Evolutionary conservation across 2,113 vertebrate species (phyloP).

Genomic region (Nasalis larvatus): DNA sequence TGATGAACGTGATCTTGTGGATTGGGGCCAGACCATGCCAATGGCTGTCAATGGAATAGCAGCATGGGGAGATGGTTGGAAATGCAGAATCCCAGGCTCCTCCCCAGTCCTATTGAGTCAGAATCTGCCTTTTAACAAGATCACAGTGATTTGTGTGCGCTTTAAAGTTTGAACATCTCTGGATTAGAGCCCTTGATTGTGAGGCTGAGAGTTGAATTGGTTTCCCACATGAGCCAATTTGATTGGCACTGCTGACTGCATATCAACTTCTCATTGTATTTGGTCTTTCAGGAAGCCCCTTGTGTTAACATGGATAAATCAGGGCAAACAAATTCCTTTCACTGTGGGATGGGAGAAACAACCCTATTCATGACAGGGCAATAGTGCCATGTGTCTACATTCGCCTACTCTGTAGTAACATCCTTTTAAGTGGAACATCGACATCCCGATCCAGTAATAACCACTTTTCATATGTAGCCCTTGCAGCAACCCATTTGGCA

Average conservation of each 20-base stretch:
- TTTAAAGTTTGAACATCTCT: background rate
- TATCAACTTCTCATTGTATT: background rate
- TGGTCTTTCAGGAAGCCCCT: background rate
- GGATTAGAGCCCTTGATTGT: background rate
- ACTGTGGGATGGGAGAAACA: background rate
- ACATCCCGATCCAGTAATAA: background rate
- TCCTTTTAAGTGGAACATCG: background rate
- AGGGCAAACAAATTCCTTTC: background rate
- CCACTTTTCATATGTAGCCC: background rate
- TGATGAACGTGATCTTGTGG: background rate
- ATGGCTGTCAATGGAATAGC: too few relatives aligned
- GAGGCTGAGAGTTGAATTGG: background rate
- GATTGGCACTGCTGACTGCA: background rate
- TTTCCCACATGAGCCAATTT: background rate
- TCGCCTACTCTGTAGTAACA: accelerated
- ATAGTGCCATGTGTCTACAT: background rate
- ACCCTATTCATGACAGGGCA: background rate
- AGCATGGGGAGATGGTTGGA: background rate
- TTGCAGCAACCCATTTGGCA: background rate
- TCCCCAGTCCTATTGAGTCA: background rate
- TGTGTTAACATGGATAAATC: background rate
- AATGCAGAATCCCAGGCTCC: background rate
- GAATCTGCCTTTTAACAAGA: background rate
- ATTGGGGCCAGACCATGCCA: background rate
- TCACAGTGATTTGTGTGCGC: background rate